Percentiles rank a stretch among this genome's conserved stretches.
Conservation (phyloP, 1,140 invertebrate species). For the Magallana angulata region DNA sequence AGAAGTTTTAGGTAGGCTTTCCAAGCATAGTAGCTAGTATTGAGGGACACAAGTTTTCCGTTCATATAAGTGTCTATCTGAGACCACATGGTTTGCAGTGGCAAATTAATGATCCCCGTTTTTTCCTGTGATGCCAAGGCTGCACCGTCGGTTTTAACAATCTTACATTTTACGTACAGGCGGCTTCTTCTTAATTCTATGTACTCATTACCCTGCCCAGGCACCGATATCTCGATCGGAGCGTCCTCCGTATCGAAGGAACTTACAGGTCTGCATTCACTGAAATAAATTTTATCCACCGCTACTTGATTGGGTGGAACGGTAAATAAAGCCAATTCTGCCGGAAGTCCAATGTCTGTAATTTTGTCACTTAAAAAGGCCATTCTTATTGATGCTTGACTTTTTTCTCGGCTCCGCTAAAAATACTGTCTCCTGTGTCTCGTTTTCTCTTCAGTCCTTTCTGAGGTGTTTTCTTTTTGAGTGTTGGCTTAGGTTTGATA, state of each 20-base stretch:
- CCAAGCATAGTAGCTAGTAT: conserved; percentile 47
- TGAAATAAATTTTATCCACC: conserved; percentile 43
- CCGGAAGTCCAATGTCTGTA: too few species aligned
- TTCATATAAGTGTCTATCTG: conserved; percentile 51
- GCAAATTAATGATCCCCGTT: conserved; percentile 45
- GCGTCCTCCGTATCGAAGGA: conserved; percentile 7
- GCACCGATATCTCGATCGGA: conserved; percentile 51
- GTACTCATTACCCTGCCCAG: conserved; percentile 45
- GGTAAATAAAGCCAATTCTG: too few species aligned
- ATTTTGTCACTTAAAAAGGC: too few species aligned
- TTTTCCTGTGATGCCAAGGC: conserved; percentile 36
- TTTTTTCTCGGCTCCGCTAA: too few species aligned
- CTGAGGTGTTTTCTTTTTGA: too few species aligned
- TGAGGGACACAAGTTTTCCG: conserved; percentile 41
- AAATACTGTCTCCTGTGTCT: too few species aligned
- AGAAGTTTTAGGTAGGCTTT: conserved; percentile 46
- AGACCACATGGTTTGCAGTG: conserved; percentile 41
- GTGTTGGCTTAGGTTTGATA: too few species aligned
- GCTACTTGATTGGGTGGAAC: conserved; percentile 50
- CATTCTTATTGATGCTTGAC: too few species aligned
- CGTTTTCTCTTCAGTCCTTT: too few species aligned
- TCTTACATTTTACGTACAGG: conserved; percentile 44
- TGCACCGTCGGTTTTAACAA: conserved; percentile 42
- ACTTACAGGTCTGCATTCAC: conserved; percentile 46
- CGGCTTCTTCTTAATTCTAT: conserved; percentile 47